phyloP scores from a whole-genome alignment of 2,113 vertebrate genomes.

The Crypturellus undulatus region DNA sequence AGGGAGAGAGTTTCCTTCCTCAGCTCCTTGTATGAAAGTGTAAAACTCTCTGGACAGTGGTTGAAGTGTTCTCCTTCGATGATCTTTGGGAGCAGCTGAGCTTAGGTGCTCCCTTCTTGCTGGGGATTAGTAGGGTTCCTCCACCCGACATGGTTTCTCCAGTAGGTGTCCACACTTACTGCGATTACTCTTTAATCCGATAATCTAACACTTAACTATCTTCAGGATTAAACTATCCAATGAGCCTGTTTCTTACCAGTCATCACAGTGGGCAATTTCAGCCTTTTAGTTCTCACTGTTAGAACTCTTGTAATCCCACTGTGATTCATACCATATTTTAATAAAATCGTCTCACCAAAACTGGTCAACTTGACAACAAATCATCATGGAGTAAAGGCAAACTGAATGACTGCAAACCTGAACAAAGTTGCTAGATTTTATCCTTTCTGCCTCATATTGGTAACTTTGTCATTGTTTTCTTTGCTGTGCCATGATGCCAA shows the following conservation, averaged over 20 bases:
- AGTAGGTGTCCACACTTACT: not conserved
- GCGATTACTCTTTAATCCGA: not conserved
- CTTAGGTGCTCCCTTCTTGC: not conserved
- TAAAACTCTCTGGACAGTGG: not conserved
- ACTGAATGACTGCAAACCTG: not conserved
- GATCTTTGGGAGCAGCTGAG: not conserved
- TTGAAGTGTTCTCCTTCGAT: not conserved
- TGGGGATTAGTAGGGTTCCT: not conserved
- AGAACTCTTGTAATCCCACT: not conserved
- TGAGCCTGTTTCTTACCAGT: not conserved
- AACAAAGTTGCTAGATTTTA: not conserved
- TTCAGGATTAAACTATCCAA: not conserved
- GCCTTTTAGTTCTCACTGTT: not conserved
- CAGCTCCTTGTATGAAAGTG: not conserved
- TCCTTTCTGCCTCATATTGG: not conserved
- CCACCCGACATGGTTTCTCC: not conserved
- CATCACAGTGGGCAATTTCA: not conserved
- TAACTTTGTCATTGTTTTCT: not conserved
- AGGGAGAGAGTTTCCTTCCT: not conserved
- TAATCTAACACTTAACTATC: not conserved
- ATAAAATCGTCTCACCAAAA: not conserved
- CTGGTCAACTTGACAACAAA: not conserved
- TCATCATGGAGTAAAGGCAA: not conserved
- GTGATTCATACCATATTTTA: not conserved
- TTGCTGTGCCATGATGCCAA: not conserved